Base-by-base conservation (phyloP, 2,888 invertebrate species). In the Lamproptera curius region DNA sequence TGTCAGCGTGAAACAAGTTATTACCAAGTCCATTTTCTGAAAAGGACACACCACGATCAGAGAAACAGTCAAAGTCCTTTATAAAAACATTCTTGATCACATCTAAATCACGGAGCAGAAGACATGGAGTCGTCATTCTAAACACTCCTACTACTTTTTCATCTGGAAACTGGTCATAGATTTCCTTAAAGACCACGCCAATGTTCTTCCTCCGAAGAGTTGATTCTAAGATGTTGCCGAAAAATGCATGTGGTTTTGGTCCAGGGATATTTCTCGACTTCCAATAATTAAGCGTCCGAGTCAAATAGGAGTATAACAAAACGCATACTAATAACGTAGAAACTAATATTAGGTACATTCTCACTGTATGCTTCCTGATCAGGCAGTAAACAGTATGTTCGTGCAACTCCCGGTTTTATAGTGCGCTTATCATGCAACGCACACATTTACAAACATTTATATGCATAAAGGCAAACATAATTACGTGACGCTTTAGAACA, bases 131-230 rank as follows among this genome's bases (percentile, higher is more conserved):
- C 0, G 68, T 70, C 63, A 73, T 67, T 44, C 70, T 67, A 23
- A 67, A 79, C 0, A 76, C 5, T 1, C 80, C 80, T 0, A 81
- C 67, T 0, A 76, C 55, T 59, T 75, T 77, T 50, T 76, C 76
- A 3, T 73, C 57, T 0, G 71, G 68, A 42, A 55, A 78, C 1
- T 54, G 45, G 0, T 66, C 35, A 40, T 79, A 78, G 1, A 72
- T 50, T 28, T 71, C 64, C 36, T 63, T 55, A 4, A 65, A 51
- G 0, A 71, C 50, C 1, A 53, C 23, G 1, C 59, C 62, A 0
- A 54, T 9, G 37, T 60, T 59, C 54, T 66, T 64, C 10, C 37
- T 54, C 15, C 67, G 53, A 0, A 70, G 41, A 0, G 61, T 48
- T 0, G 63, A 59, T 10, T 71, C 64, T n/a, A 57, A 60, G 0